Percentiles rank a stretch among this genome's conserved stretches.
Evolutionary conservation across 2,888 invertebrate species (phyloP).

Genomic region (Harpalus rubripes): DNA sequence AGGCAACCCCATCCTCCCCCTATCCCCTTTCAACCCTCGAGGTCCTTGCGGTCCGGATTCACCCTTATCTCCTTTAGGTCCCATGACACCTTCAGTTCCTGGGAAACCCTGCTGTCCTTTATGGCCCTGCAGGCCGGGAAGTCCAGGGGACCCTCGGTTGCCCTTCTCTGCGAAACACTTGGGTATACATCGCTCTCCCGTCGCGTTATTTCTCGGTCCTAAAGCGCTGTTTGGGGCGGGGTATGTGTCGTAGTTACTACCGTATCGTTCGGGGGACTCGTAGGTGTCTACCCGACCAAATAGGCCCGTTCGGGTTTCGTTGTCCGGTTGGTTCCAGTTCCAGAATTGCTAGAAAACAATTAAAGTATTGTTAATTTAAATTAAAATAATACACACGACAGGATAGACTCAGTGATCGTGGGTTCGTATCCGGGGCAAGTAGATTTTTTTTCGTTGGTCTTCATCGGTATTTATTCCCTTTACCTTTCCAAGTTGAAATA

Average conservation of each 20-base stretch:
- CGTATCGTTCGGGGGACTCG: conserved; percentile 43
- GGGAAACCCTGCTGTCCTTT: conserved; percentile 89
- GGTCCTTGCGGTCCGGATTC: conserved; percentile 90
- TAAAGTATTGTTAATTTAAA: no score
- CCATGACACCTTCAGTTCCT: conserved; percentile 91
- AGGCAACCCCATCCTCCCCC: conserved; percentile 91
- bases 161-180: conserved; percentile 95
- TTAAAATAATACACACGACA: no score
- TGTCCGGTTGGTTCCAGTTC: conserved; percentile 39
- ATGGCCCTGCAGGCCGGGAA: conserved; percentile 85
- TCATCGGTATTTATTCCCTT: no score
- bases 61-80: conserved; percentile 93
- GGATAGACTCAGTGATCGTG: no score
- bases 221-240: conserved; percentile 77
- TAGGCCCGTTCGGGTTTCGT: conserved; percentile 71
- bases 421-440: no score
- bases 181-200: conserved; percentile 86
- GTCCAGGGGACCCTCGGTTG: conserved; percentile 87
- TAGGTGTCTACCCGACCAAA: conserved; percentile 71
- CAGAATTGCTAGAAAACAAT: conserved; percentile 49
- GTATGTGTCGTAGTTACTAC: conserved; percentile 77
- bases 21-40: conserved; percentile 90
- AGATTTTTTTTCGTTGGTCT: no score
- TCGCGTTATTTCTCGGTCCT: conserved; percentile 76
- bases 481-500: no score